Percentiles rank a stretch among this genome's conserved stretches.
Conservation (phyloP, 2,113 vertebrate genomes). For the Oreamnos americanus region DNA sequence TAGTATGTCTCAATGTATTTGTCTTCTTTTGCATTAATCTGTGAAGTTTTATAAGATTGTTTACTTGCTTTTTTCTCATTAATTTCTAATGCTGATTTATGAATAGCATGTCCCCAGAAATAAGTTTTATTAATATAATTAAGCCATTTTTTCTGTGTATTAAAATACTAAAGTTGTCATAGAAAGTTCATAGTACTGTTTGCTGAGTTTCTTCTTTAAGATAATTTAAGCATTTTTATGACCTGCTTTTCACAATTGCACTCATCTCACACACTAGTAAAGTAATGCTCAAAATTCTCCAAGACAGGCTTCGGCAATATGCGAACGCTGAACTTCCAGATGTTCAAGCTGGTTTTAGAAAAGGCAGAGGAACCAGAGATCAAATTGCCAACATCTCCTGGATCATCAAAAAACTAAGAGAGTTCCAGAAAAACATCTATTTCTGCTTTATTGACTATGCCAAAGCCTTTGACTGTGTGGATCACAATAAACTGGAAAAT, state of each 20-base stretch:
- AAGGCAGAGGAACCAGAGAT: too few relatives aligned
- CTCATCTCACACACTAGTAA: too few relatives aligned
- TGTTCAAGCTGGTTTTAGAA: too few relatives aligned
- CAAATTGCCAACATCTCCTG: too few relatives aligned
- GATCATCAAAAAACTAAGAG: too few relatives aligned
- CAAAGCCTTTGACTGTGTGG: too few relatives aligned
- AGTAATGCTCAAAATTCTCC: too few relatives aligned
- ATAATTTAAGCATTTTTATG: background rate
- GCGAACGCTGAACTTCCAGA: too few relatives aligned
- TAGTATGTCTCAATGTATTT: background rate
- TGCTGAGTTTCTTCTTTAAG: background rate
- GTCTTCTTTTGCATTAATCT: background rate
- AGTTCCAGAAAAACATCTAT: too few relatives aligned
- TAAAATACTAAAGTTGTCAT: background rate
- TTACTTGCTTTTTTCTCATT: background rate
- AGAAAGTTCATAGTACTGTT: background rate
- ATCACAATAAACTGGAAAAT: too few relatives aligned
- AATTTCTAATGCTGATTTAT: background rate
- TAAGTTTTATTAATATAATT: background rate
- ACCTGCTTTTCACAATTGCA: background rate
- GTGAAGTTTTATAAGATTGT: background rate
- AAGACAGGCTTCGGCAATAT: too few relatives aligned
- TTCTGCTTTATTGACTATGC: too few relatives aligned
- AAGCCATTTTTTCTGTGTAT: background rate
- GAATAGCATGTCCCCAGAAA: background rate